Base-by-base conservation (phyloP, 2,113 vertebrate genomes). In the Asarcornis scutulata region DNA sequence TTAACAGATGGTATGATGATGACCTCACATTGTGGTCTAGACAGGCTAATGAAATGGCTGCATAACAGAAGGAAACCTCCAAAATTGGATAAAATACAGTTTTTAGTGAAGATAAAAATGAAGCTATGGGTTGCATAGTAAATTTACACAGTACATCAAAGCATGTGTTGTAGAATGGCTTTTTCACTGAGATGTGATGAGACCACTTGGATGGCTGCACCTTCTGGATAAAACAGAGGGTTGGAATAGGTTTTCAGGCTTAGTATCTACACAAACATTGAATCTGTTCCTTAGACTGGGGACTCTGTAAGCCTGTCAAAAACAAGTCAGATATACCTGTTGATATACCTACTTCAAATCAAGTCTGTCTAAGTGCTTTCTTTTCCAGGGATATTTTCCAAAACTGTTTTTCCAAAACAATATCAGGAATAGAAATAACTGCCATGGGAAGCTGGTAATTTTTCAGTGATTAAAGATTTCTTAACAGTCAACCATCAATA, bases 11-110 rank as follows among this genome's bases (percentile, higher is more conserved):
- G 16, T 25, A 48, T 66, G 55, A 62, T 40, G 79, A 71, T 93
- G 84, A 95, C 78, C 67, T 96, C 93, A 94, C 71, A 52, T 11
- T 86, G 69, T 90, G 75, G 91, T 95, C 85, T 96, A 94, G 92
- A 96, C 74, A 86, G 78, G 29, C 82, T 79, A 62, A 76, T 12
- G 11, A 88, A 97, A 93, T 75, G 34, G 94, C 66, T 76, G 44
- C 50, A 32, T n/a, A 76, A 68, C 23, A 81, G 89, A 96, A 88
- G 55, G 63, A 85, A 66, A 14, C 36, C 50, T 95, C 71, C 34
- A 40, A 77, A 80, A 63, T 7, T 50, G 48, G n/a, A 64, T 50
- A 66, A 87, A 88, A 81, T 40, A 75, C 27, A 59, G 77, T 34
- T 44, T 95, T 89, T 52, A 42, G 14, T 58, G 53, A 91, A 68